Evolutionary conservation across 2,113 vertebrate genomes (phyloP).

Genomic region (Hippolais icterina): DNA sequence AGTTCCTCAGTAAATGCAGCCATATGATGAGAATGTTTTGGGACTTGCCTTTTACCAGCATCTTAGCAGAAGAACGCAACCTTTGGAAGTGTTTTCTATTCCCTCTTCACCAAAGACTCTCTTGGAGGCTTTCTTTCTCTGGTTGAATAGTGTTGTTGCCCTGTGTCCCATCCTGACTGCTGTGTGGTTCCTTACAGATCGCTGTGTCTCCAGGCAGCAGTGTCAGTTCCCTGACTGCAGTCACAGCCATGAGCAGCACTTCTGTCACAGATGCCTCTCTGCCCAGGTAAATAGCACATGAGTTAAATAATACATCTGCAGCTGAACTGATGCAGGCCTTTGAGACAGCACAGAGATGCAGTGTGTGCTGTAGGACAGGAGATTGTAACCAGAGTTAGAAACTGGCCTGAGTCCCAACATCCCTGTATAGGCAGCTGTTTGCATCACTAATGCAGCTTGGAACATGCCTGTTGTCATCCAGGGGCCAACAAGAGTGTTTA

Average conservation of each 20-base stretch:
- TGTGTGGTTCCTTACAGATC: constrained; percentile 70
- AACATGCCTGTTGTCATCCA: background rate
- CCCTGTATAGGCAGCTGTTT: background rate
- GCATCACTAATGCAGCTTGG: background rate
- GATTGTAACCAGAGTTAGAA: background rate
- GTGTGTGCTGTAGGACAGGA: background rate
- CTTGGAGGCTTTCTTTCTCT: background rate
- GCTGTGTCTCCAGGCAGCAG: constrained; percentile 87
- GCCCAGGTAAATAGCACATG: constrained; percentile 77
- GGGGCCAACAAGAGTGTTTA: background rate
- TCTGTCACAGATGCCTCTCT: constrained; percentile 78
- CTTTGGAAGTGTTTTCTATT: background rate
- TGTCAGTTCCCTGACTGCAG: constrained; percentile 88
- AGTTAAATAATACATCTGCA: background rate
- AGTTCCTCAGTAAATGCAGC: background rate
- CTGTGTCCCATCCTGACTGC: background rate
- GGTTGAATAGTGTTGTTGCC: background rate
- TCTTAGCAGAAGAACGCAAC: background rate
- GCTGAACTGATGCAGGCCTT: background rate
- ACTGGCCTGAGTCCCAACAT: fast-evolving
- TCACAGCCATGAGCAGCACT: constrained; percentile 86
- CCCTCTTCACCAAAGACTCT: background rate
- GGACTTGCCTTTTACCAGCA: background rate
- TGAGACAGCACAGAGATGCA: background rate
- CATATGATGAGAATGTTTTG: background rate